phyloP scores from a whole-genome alignment of 2,888 invertebrate species.

The Mythimna ferrago region DNA sequence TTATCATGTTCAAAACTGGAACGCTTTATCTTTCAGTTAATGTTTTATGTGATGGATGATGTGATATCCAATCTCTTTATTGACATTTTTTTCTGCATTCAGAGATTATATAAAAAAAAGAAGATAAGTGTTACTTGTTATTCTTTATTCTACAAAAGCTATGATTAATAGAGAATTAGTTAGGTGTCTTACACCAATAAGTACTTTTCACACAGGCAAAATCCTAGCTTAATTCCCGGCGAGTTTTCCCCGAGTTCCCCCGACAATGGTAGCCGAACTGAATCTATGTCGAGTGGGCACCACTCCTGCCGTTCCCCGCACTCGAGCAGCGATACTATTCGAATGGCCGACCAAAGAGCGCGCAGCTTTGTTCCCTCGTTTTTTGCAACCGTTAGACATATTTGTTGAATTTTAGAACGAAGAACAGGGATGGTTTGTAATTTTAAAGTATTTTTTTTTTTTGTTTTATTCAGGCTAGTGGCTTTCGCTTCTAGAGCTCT shows the following conservation, averaged over 20 bases:
- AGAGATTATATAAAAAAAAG: not conserved
- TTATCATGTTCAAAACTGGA: not conserved
- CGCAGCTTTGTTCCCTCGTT: conserved; percentile 69
- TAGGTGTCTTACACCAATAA: not conserved
- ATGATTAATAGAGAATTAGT: not conserved
- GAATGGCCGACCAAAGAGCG: conserved; percentile 72
- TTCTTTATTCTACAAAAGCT: not conserved
- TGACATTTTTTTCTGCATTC: not conserved
- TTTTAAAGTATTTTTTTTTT: conserved; percentile 2
- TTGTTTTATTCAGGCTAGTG: not conserved
- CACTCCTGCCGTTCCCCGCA: conserved; percentile 68
- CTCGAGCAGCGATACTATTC: conserved; percentile 72
- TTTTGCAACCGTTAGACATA: conserved; percentile 54
- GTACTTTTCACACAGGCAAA: not conserved
- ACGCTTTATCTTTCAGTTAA: too few species aligned
- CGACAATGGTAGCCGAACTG: conserved; percentile 59
- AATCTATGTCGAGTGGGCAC: conserved; percentile 76
- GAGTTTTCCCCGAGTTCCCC: conserved; percentile 39
- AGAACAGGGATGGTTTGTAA: conserved; percentile 10
- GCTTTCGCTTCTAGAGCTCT: conserved; percentile 1
- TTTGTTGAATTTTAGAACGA: conserved; percentile 53
- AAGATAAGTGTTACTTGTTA: not conserved
- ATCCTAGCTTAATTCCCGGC: not conserved
- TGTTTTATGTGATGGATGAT: too few species aligned
- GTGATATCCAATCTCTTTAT: not conserved